Evolutionary conservation across 2,113 vertebrate species (phyloP), one percentile per base, ranked within the genome.

Genomic region (Poicephalus meyeri): DNA sequence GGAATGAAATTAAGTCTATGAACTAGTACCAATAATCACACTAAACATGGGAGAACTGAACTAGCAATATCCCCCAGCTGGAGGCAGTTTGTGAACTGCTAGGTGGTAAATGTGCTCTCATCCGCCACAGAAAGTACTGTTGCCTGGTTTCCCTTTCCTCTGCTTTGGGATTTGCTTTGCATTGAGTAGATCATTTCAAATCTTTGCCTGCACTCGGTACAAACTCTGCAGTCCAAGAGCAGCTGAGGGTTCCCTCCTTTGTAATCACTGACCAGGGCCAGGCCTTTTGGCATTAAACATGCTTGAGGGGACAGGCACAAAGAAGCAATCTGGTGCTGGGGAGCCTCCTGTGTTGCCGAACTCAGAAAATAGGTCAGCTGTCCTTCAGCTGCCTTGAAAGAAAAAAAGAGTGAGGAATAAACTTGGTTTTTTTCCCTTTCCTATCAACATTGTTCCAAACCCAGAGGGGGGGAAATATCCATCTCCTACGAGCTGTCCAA

Each of bases 281-380:
- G 70, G 53, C 52, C 52, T 93, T 88, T 94, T 71, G 78, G 58
- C 28, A 52, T 79, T 88, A 81, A 86, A 35, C 83, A 95, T 64
- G 95, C 91, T 88, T 89, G 86, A 79, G 65, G 73, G 73, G 60
- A 76, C 86, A 89, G 52, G 61, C 91, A 96, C 94, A 96, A 95
- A 95, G 89, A 86, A 74, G 44, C 11, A 11, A 39, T 96, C 96
- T 92, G 91, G 86, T 93, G 94, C 83, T 92, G 56, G 49, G 49
- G 47, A 95, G 65, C 26, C 65, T 87, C 69, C 73, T 74, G 39
- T 60, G 8, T 55, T 60, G 39, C 42, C 44, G 83, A 86, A 68
- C 77, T 74, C 56, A 28, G 77, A 95, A 96, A 95, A 93, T 87
- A 92, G 96, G 94, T 95, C 96, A 95, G 61, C 83, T 80, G 73